Evolutionary conservation across 2,113 vertebrate species (phyloP).

Genomic region (Monarcha castaneiventris): DNA sequence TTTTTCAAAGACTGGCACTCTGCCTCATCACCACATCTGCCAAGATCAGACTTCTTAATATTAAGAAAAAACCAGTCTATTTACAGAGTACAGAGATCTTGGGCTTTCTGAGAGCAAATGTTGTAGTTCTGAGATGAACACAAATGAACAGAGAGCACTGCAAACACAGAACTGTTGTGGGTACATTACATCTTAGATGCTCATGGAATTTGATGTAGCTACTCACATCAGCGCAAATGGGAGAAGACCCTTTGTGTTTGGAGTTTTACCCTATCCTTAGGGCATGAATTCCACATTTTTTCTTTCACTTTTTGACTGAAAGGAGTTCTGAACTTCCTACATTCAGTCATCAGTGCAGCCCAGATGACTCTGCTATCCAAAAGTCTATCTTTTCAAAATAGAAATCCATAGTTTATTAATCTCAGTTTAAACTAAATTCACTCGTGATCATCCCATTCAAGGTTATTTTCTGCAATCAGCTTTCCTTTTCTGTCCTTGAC

Average conservation of each 20-base stretch:
- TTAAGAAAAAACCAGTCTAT: neutral
- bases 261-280: neutral
- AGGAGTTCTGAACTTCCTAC: neutral
- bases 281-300: neutral
- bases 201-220: neutral
- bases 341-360: neutral
- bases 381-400: neutral
- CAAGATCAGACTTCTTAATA: neutral
- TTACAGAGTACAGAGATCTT: neutral
- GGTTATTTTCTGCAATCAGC: constrained; percentile 24
- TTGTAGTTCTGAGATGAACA: neutral
- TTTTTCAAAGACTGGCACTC: neutral
- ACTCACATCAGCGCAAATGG: neutral
- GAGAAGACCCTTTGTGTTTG: neutral
- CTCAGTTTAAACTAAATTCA: neutral
- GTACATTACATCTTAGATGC: neutral
- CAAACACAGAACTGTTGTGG: neutral
- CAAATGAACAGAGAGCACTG: neutral
- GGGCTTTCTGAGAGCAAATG: neutral
- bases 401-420: neutral
- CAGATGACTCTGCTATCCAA: neutral
- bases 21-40: neutral
- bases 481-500: neutral
- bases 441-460: neutral
- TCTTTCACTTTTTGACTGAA: neutral